A percentile compares a stretch with the other conserved stretches of the same genome.
Conservation (phyloP, 2,113 vertebrate species). For the Procavia capensis region DNA sequence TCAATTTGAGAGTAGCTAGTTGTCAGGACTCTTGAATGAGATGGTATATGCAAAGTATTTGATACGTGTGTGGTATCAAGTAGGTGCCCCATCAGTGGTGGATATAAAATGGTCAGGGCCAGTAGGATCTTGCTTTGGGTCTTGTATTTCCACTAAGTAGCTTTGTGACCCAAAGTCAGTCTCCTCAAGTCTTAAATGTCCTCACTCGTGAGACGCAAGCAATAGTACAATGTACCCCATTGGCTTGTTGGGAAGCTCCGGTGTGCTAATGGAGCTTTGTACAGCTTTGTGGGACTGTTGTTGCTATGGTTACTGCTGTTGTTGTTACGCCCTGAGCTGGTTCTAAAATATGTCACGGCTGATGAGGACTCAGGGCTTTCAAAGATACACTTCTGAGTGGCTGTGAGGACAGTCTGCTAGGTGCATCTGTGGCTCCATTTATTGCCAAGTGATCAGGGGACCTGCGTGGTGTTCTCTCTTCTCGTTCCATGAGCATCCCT, state of each 20-base stretch:
- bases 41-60: accelerated
- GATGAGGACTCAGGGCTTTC: not conserved
- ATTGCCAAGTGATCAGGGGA: not conserved
- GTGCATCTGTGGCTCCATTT: accelerated
- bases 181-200: not conserved
- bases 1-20: not conserved
- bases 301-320: not conserved
- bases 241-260: not conserved
- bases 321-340: too few species aligned
- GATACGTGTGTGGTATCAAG: accelerated
- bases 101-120: accelerated
- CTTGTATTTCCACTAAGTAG: not conserved
- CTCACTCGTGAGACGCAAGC: not conserved
- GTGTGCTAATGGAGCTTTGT: not conserved
- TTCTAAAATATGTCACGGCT: too few species aligned
- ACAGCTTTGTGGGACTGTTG: not conserved
- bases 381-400: not conserved
- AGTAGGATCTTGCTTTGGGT: not conserved
- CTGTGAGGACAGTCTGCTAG: not conserved
- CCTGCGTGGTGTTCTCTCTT: accelerated
- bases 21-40: not conserved
- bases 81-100: accelerated
- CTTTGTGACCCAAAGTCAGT: not conserved
- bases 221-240: not conserved
- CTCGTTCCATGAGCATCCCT: not conserved